Evolutionary conservation across 1,140 invertebrate genomes (phyloP), one percentile per base, ranked within the genome.

Genomic region (Chironomus tepperi): DNA sequence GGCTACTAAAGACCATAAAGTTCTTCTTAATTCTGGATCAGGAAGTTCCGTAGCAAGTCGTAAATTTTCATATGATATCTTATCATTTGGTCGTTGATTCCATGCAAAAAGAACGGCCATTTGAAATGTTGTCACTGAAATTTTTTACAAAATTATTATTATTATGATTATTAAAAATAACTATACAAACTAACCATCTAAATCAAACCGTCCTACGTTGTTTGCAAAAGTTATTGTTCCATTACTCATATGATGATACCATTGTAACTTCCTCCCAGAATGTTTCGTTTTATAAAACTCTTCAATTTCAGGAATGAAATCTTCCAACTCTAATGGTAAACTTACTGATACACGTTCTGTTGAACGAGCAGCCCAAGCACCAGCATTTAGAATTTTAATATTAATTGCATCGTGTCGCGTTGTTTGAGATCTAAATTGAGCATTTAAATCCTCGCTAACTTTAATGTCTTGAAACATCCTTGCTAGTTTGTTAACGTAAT

Each of bases 171-270:
- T n/a, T 43, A 43, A 43, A 6, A 43, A 43, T 43, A 7, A 43
- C 42, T 7, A 10, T 43, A 10, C 10, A 43, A 43, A 43, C 10
- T 7, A 7, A 57, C 47, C 47, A 83, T 99, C 98, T 75, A 99
- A 85, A 85, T 99, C 98, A 84, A 96, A 99, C 79, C 93, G 90
- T 9, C 97, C 97, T 67, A 95, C 89, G 79, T 92, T 89, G 84
- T 97, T 98, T 2, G 89, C 88, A 86, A 99, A 99, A 67, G 94
- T 97, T 77, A 98, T 96, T 43, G 95, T 97, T 78, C 97, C 98
- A 86, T 98, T 98, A 72, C 97, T 98, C 96, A 99, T 99, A 79
- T 99, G 96, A 86, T 99, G 97, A 83, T 99, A 97, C 98, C 98
- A 99, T 84, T 98, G 96, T 64, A 99, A 86, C 84, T 98, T 99